phyloP scores from a whole-genome alignment of 2,113 vertebrate genomes.

The Triplophysa dalaica region DNA sequence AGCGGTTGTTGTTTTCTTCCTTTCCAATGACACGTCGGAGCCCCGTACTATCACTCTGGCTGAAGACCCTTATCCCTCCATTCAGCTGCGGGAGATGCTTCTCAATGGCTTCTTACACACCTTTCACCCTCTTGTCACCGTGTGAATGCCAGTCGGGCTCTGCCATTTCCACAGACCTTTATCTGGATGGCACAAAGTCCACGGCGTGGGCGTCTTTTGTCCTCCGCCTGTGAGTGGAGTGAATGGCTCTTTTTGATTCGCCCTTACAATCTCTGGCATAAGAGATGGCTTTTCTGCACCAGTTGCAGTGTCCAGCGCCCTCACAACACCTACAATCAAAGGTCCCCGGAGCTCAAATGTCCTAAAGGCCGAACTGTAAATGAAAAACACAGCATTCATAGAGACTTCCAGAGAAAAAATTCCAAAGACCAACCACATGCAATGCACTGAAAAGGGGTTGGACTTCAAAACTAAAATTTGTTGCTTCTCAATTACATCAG shows the following conservation, averaged over 20 bases:
- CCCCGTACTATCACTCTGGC: constrained; percentile 67
- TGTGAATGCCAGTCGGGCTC: constrained; percentile 67
- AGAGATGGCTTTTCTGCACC: constrained; percentile 62
- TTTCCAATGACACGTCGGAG: constrained; percentile 66
- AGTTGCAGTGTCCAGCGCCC: constrained; percentile 10
- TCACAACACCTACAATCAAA: constrained; percentile 10
- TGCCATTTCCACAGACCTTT: constrained; percentile 73
- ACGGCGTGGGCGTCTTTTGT: constrained; percentile 73
- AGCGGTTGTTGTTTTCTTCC: constrained; percentile 62
- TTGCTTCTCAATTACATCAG: too few relatives aligned
- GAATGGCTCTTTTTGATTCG: constrained; percentile 72
- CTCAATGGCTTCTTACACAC: constrained; percentile 76
- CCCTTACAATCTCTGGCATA: constrained; percentile 66
- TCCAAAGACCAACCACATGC: background rate
- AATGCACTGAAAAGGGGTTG: background rate
- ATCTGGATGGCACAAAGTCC: constrained; percentile 70
- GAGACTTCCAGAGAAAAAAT: background rate
- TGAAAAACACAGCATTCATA: background rate
- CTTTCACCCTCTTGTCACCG: constrained; percentile 67
- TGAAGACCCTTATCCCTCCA: constrained; percentile 70
- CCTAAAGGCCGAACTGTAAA: background rate
- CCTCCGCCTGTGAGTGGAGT: constrained; percentile 67
- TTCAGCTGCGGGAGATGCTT: constrained; percentile 63
- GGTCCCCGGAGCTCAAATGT: background rate
- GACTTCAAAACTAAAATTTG: too few relatives aligned